Conservation (phyloP, 2,888 invertebrate species). For the Archaeoteleia sp. region DNA sequence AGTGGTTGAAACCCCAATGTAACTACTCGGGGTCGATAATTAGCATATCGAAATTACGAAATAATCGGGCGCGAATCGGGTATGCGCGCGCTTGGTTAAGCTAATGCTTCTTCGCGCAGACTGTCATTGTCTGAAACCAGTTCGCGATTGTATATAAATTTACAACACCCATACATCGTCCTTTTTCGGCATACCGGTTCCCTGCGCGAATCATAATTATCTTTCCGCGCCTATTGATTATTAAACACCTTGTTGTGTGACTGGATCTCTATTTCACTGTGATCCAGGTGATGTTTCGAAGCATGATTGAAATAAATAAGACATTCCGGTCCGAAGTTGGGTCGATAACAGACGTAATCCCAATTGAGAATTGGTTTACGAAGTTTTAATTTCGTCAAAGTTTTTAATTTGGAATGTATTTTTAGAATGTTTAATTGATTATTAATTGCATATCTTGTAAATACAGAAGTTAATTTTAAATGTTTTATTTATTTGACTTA, state of each 20-base stretch:
- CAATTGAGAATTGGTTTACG: no score
- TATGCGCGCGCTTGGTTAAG: slow-evolving; percentile 45
- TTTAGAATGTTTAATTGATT: no score
- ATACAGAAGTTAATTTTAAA: no score
- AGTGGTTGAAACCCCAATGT: slow-evolving; percentile 47
- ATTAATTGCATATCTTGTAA: no score
- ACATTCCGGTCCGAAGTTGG: no score
- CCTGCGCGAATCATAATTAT: slow-evolving; percentile 71
- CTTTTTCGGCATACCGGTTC: slow-evolving; percentile 71
- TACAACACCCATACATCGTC: slow-evolving; percentile 43
- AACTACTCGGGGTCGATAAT: slow-evolving; percentile 54
- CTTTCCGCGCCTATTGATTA: slow-evolving; percentile 72
- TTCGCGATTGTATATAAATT: slow-evolving; percentile 61
- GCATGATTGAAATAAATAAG: no score
- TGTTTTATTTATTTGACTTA: no score
- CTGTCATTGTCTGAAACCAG: slow-evolving; percentile 74
- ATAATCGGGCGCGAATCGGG: slow-evolving; percentile 73
- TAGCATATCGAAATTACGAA: slow-evolving; percentile 74
- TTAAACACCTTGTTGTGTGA: slow-evolving; percentile 66
- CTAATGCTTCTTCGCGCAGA: slow-evolving; percentile 59
- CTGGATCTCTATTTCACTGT: slow-evolving; percentile 33
- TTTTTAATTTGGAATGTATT: no score
- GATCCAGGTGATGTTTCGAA: slow-evolving; percentile 28
- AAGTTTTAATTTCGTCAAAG: no score
- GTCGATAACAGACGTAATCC: no score